Conservation (phyloP, 2,113 vertebrate genomes). For the Manacus vitellinus region DNA sequence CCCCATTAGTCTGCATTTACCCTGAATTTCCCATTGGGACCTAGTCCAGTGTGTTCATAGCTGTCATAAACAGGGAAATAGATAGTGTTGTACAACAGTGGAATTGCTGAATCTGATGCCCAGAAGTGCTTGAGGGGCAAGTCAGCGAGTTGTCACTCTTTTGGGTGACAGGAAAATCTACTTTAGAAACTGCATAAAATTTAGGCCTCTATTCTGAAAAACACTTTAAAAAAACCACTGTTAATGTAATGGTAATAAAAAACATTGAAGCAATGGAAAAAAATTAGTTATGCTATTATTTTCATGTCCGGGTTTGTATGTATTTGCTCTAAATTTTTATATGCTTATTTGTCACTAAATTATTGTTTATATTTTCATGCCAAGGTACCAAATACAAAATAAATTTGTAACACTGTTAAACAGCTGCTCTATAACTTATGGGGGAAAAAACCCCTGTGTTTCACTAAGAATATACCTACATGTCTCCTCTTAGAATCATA, state of each 20-base stretch:
- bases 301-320: background rate
- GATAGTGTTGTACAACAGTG: rapidly evolving
- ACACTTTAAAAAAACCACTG: background rate
- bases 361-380: background rate
- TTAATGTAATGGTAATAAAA: background rate
- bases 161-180: background rate
- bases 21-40: background rate
- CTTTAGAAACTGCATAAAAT: background rate
- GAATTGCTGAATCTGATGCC: background rate
- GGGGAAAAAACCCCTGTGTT: background rate
- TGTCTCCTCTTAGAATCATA: background rate
- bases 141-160: background rate
- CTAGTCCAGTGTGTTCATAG: background rate
- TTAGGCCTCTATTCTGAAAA: background rate
- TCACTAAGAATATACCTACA: background rate
- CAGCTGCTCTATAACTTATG: background rate
- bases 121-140: background rate
- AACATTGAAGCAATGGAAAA: background rate
- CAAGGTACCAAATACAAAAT: background rate
- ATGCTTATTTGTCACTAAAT: background rate
- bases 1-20: background rate
- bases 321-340: background rate
- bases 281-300: rapidly evolving
- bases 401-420: background rate
- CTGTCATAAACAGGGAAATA: background rate